Conservation (phyloP, 2,113 vertebrate species). For the Lagopus leucura region DNA sequence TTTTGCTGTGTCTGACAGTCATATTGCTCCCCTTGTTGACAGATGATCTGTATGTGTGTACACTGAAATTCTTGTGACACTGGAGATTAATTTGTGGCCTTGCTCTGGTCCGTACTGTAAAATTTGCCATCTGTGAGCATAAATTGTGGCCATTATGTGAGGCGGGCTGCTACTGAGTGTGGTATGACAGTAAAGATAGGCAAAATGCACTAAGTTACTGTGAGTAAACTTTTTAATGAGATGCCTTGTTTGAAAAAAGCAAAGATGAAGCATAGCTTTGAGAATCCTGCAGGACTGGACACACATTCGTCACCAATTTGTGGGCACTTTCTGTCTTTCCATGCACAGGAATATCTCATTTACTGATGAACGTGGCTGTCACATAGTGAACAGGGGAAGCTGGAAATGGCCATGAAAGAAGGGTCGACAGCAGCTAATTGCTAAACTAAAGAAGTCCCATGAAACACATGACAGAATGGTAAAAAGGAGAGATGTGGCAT, state of each 20-base stretch:
- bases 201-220: not conserved
- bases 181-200: not conserved
- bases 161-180: not conserved
- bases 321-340: not conserved
- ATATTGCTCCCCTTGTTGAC: not conserved
- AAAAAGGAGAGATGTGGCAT: not conserved
- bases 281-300: not conserved
- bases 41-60: not conserved
- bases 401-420: not conserved
- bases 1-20: not conserved
- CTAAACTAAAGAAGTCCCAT: not conserved
- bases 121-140: constrained; percentile 37
- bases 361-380: not conserved
- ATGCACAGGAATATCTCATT: not conserved
- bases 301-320: not conserved
- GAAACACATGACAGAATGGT: too few species aligned
- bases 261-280: not conserved
- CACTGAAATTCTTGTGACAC: not conserved
- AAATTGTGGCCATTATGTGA: not conserved
- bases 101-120: not conserved
- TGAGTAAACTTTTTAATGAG: constrained; percentile 17
- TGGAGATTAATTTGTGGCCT: constrained; percentile 46
- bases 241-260: not conserved
- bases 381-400: not conserved
- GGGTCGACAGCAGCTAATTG: not conserved